Percentiles rank a stretch among this genome's conserved stretches.
phyloP scores from a whole-genome alignment of 2,888 invertebrate genomes.

The Torymus auratus region DNA sequence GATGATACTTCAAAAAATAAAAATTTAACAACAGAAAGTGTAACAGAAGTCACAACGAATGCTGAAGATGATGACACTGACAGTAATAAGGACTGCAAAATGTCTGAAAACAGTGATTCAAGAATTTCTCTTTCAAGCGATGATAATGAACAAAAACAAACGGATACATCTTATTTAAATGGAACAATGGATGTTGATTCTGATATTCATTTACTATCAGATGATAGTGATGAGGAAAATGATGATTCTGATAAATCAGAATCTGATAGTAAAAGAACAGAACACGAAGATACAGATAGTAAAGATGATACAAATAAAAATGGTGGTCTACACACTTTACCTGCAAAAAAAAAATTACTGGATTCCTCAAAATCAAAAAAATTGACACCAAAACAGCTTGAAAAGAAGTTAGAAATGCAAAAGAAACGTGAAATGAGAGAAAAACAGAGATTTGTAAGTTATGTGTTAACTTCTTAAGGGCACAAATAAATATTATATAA shows the following conservation, averaged over 20 bases:
- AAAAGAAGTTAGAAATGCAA: conserved; percentile 80
- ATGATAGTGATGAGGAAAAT: conserved; percentile 48
- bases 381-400: conserved; percentile 77
- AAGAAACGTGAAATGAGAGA: conserved; percentile 80
- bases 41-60: not conserved
- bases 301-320: conserved; percentile 58
- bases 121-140: conserved; percentile 33
- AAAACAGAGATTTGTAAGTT: conserved; percentile 77
- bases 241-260: conserved; percentile 47
- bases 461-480: conserved; percentile 58
- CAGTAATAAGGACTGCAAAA: conserved; percentile 11
- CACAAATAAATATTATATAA: conserved; percentile 25
- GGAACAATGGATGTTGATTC: conserved; percentile 41
- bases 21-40: conserved; percentile 18
- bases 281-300: conserved; percentile 60
- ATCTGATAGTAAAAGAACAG: conserved; percentile 59
- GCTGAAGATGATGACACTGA: conserved; percentile 28
- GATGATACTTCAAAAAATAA: conserved; percentile 19
- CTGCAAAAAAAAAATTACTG: conserved; percentile 54
- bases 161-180: conserved; percentile 12
- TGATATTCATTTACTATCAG: conserved; percentile 31
- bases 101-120: conserved; percentile 2
- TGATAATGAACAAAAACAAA: conserved; percentile 32
- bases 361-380: conserved; percentile 62
- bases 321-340: conserved; percentile 39